A percentile compares a stretch with the other conserved stretches of the same genome.
Evolutionary conservation across 2,113 vertebrate genomes (phyloP).

Genomic region (Vimba vimba): DNA sequence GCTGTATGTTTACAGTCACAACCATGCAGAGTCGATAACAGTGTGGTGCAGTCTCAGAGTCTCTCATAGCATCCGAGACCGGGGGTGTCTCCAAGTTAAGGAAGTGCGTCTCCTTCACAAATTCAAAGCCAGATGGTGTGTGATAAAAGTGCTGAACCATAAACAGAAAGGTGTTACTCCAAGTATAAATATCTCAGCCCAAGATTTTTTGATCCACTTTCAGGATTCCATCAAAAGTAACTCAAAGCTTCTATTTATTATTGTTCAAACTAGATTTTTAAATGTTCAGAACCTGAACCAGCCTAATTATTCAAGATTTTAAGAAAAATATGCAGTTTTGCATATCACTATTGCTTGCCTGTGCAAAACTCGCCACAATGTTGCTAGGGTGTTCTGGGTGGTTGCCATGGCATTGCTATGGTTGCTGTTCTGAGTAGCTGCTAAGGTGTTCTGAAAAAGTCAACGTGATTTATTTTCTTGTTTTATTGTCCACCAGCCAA

Average conservation of each 20-base stretch:
- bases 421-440: not conserved
- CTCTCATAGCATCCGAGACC: not conserved
- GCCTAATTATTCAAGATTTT: not conserved
- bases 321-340: not conserved
- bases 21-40: not conserved
- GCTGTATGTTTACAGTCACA: not conserved
- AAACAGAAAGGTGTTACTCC: not conserved
- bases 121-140: constrained; percentile 22
- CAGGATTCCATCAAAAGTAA: not conserved
- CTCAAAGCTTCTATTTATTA: not conserved
- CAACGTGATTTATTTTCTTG: not conserved
- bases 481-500: not conserved
- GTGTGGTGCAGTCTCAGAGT: constrained; percentile 5
- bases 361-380: not conserved
- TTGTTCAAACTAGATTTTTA: not conserved
- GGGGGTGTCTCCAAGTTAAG: not conserved
- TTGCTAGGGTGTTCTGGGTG: not conserved
- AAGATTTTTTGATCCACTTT: constrained; percentile 4
- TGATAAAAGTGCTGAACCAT: constrained; percentile 1
- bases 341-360: not conserved
- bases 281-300: not conserved
- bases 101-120: not conserved
- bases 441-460: not conserved
- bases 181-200: constrained; percentile 1
- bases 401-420: not conserved